Evolutionary conservation across 2,113 vertebrate genomes (phyloP).

Genomic region (Tupaia tana): DNA sequence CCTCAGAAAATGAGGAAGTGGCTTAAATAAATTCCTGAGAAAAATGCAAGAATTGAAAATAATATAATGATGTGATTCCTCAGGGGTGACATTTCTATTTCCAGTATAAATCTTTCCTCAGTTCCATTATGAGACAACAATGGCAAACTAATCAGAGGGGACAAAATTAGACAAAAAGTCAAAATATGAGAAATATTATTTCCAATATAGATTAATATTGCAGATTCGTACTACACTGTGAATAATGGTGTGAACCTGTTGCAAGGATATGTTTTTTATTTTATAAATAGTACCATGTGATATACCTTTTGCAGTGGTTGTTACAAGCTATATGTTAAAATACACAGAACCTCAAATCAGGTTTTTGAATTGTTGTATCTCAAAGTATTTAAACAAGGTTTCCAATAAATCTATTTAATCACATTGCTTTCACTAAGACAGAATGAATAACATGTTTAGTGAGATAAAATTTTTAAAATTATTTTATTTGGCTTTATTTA

Average conservation of each 20-base stretch:
- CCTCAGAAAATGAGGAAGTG: constrained; percentile 3
- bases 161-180: neutral
- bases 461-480: neutral
- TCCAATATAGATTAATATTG: neutral
- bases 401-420: neutral
- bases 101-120: neutral
- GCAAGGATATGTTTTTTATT: neutral
- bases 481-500: too few species aligned
- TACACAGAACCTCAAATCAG: neutral
- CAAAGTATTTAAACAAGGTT: constrained; percentile 7
- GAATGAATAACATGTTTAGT: neutral
- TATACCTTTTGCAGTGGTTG: neutral
- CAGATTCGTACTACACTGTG: too few species aligned
- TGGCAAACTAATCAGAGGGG: neutral
- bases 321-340: neutral
- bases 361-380: constrained; percentile 11
- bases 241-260: neutral
- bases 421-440: neutral
- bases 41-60: constrained; percentile 13
- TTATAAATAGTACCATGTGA: neutral
- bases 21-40: constrained; percentile 14
- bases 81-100: neutral
- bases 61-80: neutral
- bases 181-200: constrained; percentile 1
- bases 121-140: neutral